These are phyloP conservation scores for Galendromus occidentalis DNA, from an alignment of 1,140 invertebrate species.

Conservation along the genomic window DNA sequence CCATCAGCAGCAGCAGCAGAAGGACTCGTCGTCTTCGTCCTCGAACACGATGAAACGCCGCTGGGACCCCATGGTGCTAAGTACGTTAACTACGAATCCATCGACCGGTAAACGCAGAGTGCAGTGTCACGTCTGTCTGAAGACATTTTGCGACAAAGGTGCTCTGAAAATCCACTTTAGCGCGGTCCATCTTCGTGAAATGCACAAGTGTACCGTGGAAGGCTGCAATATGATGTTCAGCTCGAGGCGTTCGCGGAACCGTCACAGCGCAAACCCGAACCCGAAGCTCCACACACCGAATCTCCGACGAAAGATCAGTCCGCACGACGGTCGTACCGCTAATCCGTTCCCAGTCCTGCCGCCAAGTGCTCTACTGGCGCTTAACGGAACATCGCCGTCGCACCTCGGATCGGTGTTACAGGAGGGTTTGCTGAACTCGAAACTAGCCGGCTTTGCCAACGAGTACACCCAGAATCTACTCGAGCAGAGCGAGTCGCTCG, in stretches of 20 bases:
- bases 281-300: conserved; percentile 93
- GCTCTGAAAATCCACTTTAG: conserved; percentile 98
- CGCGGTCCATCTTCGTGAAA: conserved; percentile 91
- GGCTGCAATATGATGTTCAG: conserved; percentile 99
- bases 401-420: conserved; percentile 2
- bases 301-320: conserved; percentile 67
- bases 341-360: conserved; percentile 57
- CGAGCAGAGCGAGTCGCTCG: not conserved
- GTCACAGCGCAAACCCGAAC: conserved; percentile 94
- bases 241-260: conserved; percentile 75
- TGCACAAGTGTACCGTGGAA: conserved; percentile 97
- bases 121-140: conserved; percentile 91
- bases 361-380: conserved; percentile 10
- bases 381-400: conserved; percentile 5
- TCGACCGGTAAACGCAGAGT: conserved; percentile 85
- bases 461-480: conserved; percentile 1
- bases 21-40: conserved; percentile 25
- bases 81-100: conserved; percentile 72
- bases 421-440: conserved; percentile 1
- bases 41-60: conserved; percentile 70
- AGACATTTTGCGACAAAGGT: conserved; percentile 99
- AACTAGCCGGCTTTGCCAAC: not conserved
- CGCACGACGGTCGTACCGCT: conserved; percentile 68
- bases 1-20: conserved; percentile 34
- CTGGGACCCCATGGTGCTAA: conserved; percentile 72